These are phyloP conservation scores for Ispidina picta DNA, from an alignment of 2,797 vertebrate genomes.

Conservation along the genomic window DNA sequence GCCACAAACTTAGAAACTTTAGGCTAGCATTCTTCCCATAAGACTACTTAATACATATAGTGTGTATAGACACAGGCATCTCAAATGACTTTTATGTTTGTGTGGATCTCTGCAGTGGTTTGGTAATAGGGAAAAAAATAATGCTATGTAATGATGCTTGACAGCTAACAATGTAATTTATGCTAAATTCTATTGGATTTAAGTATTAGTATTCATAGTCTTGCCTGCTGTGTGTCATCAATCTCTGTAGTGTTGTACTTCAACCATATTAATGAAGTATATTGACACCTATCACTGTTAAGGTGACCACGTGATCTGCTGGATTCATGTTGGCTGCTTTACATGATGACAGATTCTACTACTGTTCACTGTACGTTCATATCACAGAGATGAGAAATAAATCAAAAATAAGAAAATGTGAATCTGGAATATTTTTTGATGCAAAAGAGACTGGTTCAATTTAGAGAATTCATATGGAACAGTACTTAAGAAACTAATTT, in stretches of 20 bases:
- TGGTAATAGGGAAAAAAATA: neutral
- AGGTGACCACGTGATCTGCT: neutral
- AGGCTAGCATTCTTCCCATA: neutral
- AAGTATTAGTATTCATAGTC: conserved; percentile 37
- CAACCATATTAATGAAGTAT: conserved; percentile 38
- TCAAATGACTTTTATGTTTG: neutral
- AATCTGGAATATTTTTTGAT: neutral
- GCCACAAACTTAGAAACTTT: neutral
- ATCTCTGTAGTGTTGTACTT: conserved; percentile 40
- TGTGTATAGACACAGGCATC: neutral
- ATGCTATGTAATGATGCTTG: neutral
- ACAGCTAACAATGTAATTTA: conserved; percentile 52
- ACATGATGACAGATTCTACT: neutral
- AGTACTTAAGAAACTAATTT: neutral
- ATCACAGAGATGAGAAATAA: neutral
- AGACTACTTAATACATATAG: neutral
- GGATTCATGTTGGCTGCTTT: conserved; percentile 2
- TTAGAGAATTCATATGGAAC: neutral
- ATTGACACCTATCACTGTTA: conserved; percentile 32
- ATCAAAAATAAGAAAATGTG: neutral
- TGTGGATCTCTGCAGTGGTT: neutral
- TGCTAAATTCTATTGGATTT: conserved; percentile 43
- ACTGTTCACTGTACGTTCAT: neutral
- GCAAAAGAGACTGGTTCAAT: neutral
- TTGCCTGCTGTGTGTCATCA: neutral